Evolutionary conservation across 2,113 vertebrate species (phyloP).

Genomic region (Sisor rabdophorus): DNA sequence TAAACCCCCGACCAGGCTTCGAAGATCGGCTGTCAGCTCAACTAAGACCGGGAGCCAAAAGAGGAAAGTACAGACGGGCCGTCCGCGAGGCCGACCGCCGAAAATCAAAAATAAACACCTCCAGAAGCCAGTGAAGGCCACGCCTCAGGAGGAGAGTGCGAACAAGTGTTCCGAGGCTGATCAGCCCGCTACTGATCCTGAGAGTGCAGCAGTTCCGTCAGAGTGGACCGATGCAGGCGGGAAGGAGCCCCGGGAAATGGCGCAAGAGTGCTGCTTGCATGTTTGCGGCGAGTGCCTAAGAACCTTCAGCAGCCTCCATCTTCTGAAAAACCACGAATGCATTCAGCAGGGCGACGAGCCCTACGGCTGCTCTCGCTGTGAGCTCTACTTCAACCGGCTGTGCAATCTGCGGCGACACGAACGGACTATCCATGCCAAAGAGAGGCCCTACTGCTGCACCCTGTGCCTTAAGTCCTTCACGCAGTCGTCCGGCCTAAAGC

Average conservation of each 20-base stretch:
- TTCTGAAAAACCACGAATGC: slow-evolving; percentile 64
- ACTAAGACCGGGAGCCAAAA: slow-evolving; percentile 10
- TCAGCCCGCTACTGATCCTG: slow-evolving; percentile 1
- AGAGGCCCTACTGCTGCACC: slow-evolving; percentile 59
- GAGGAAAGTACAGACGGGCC: slow-evolving; percentile 22
- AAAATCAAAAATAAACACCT: slow-evolving; percentile 25
- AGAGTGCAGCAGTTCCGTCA: slow-evolving; percentile 25
- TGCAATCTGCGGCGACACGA: slow-evolving; percentile 65
- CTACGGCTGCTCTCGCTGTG: slow-evolving; percentile 61
- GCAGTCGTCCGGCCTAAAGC: slow-evolving; percentile 59
- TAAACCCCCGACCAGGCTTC: slow-evolving; percentile 25
- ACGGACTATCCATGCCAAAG: slow-evolving; percentile 52
- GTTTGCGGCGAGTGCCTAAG: slow-evolving; percentile 61
- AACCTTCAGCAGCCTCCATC: slow-evolving; percentile 53
- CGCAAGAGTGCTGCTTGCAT: background rate
- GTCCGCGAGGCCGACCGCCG: slow-evolving; percentile 33
- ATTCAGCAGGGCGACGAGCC: slow-evolving; percentile 33
- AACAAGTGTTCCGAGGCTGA: slow-evolving; percentile 9
- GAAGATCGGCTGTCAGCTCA: slow-evolving; percentile 1
- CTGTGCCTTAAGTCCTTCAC: slow-evolving; percentile 64
- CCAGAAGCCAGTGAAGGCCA: background rate
- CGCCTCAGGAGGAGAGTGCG: background rate
- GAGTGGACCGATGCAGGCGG: slow-evolving; percentile 2
- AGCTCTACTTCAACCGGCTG: slow-evolving; percentile 56
- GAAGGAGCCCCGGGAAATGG: background rate